phyloP scores from a whole-genome alignment of 2,113 vertebrate genomes.

The Rostratula benghalensis region DNA sequence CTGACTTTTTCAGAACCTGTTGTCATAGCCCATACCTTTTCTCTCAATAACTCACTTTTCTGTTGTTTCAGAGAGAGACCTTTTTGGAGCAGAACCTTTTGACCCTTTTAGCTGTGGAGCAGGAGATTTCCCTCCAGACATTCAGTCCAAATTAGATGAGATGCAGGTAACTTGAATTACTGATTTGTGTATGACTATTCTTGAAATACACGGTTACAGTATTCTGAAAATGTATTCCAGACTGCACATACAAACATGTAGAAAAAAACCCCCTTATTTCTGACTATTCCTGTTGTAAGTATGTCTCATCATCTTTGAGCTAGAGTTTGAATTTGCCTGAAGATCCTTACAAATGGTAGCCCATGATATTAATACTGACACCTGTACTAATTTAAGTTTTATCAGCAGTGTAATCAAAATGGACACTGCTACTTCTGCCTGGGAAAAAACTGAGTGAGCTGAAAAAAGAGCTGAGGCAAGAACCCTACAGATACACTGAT shows the following conservation, averaged over 20 bases:
- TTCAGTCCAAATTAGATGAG: constrained; percentile 97
- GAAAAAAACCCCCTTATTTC: neutral
- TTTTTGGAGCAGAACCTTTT: constrained; percentile 97
- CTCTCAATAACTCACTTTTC: constrained; percentile 39
- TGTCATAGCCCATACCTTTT: accelerated
- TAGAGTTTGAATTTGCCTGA: neutral
- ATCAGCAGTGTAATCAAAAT: neutral
- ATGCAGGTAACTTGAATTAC: constrained; percentile 89
- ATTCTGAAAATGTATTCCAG: neutral
- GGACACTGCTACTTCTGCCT: neutral
- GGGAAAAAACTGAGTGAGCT: neutral
- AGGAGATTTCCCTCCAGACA: constrained; percentile 94
- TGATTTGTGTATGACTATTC: neutral
- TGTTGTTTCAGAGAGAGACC: constrained; percentile 86
- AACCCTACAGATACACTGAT: neutral
- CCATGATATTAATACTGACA: neutral
- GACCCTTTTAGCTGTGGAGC: constrained; percentile 96
- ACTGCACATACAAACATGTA: neutral
- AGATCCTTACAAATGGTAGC: neutral
- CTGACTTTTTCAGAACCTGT: neutral
- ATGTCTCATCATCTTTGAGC: neutral
- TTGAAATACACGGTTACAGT: neutral
- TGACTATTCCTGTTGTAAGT: neutral
- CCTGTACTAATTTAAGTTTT: neutral
- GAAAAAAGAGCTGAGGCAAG: neutral